Percentiles rank a stretch among this genome's conserved stretches.
phyloP scores from a whole-genome alignment of 2,113 vertebrate species.

The Aythya baeri region DNA sequence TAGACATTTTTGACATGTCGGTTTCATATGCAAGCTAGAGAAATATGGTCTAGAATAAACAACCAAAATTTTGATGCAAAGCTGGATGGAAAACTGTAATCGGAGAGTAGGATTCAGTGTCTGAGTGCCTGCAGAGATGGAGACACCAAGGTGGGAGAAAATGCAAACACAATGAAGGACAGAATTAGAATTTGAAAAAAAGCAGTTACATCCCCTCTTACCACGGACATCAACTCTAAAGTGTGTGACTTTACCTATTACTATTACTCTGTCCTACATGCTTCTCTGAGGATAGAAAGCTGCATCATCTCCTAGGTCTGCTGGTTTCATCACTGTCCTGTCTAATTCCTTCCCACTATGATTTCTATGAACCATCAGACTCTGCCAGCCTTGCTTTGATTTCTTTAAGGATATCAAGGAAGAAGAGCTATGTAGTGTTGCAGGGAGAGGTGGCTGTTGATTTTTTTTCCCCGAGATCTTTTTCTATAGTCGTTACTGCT shows the following conservation, averaged over 20 bases:
- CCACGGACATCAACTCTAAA: background rate
- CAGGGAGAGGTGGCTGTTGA: background rate
- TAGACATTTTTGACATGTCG: background rate
- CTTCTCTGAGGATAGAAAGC: background rate
- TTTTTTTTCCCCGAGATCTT: background rate
- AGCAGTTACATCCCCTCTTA: background rate
- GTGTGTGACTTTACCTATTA: background rate
- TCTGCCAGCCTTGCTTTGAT: background rate
- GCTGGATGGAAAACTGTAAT: background rate
- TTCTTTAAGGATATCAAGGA: background rate
- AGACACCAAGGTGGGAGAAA: background rate
- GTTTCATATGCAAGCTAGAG: background rate
- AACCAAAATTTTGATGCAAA: background rate
- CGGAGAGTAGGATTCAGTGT: background rate
- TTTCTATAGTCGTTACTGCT: background rate
- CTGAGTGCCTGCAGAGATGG: background rate
- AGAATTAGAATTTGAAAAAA: background rate
- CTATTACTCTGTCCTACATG: background rate
- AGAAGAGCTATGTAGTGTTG: background rate
- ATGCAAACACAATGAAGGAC: background rate
- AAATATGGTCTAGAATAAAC: background rate
- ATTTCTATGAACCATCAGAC: background rate
- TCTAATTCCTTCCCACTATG: background rate
- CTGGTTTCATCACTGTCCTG: background rate
- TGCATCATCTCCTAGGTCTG: background rate